Conservation (phyloP, 2,113 vertebrate species). For the Trinectes maculatus region DNA sequence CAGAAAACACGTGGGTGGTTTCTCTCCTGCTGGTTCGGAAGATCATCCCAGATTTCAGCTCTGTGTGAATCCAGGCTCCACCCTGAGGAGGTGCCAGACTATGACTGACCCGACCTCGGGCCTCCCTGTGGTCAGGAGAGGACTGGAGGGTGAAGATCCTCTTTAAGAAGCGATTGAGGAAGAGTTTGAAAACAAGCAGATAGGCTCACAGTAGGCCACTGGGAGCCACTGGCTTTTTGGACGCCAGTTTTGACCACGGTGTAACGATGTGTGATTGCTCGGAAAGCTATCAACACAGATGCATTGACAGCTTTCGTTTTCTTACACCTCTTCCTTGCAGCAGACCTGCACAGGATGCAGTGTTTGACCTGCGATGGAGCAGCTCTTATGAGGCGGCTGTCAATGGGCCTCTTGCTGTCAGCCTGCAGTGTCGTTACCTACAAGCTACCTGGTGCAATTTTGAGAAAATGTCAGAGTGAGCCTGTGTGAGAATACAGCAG, state of each 20-base stretch:
- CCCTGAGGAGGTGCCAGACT: slow-evolving; percentile 35
- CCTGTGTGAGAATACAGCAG: no score
- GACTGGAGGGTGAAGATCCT: slow-evolving; percentile 44
- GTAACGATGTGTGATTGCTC: slow-evolving; percentile 13
- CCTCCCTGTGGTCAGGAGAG: slow-evolving; percentile 27
- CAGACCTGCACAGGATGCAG: background rate
- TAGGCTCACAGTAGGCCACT: slow-evolving; percentile 30
- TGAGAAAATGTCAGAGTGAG: background rate
- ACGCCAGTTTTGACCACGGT: slow-evolving; percentile 21
- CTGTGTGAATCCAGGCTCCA: slow-evolving; percentile 48
- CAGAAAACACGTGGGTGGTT: slow-evolving; percentile 12
- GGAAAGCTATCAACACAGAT: background rate
- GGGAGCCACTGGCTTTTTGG: slow-evolving; percentile 14
- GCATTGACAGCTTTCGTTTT: background rate
- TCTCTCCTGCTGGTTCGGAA: slow-evolving; percentile 50
- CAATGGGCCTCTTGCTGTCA: background rate
- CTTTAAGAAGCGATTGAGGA: slow-evolving; percentile 26
- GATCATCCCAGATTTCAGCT: slow-evolving; percentile 65
- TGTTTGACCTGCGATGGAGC: background rate
- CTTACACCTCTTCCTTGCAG: background rate
- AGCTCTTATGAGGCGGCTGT: background rate
- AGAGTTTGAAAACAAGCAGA: slow-evolving; percentile 52
- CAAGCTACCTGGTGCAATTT: no score
- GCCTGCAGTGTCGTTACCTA: background rate
- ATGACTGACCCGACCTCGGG: slow-evolving; percentile 45